phyloP scores from a whole-genome alignment of 2,797 vertebrate species.

The Syngnathus rostellatus region DNA sequence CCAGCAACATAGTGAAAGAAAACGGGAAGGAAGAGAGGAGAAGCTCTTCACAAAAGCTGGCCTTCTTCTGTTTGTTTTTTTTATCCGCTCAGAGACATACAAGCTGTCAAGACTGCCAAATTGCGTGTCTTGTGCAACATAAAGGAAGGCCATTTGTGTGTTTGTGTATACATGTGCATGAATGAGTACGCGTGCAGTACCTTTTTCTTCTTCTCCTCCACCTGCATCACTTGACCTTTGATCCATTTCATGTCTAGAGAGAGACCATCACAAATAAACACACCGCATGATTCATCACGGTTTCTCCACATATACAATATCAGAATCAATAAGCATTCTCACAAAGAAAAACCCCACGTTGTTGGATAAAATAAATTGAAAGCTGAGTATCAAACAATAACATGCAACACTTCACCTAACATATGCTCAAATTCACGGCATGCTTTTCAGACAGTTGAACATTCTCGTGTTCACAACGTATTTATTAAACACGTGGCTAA shows the following conservation, averaged over 20 bases:
- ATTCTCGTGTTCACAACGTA: background rate
- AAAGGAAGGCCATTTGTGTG: background rate
- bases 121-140: constrained; percentile 3
- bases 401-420: background rate
- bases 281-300: background rate
- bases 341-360: background rate
- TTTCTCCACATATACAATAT: background rate
- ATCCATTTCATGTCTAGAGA: constrained; percentile 35
- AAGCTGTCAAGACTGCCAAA: background rate
- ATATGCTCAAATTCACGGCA: background rate
- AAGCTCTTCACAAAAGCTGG: constrained; percentile 1
- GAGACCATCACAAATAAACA: constrained; percentile 8
- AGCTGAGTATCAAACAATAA: background rate
- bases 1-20: constrained; percentile 11
- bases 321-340: background rate
- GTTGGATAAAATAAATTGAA: background rate
- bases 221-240: constrained; percentile 23
- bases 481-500: no score
- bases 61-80: background rate
- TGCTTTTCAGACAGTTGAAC: background rate
- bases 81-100: background rate
- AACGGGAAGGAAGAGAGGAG: constrained; percentile 18
- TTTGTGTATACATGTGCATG: background rate
- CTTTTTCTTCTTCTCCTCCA: constrained; percentile 26
- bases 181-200: constrained; percentile 22